Base-by-base conservation (phyloP, 1,140 invertebrate species). In the Hylaeus volcanicus region DNA sequence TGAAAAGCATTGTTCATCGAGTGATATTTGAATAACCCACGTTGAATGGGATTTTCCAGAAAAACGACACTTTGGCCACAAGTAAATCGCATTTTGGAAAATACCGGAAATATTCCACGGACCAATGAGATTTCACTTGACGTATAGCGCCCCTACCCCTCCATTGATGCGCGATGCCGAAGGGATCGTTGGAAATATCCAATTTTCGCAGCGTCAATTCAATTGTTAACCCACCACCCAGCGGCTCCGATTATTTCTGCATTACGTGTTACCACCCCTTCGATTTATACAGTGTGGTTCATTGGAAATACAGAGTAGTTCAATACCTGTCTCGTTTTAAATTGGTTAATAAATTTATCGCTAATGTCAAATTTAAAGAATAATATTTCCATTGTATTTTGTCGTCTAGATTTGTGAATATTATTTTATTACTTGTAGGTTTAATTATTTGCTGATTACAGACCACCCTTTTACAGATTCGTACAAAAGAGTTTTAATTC, bases 51-150 rank as follows among this genome's bases (percentile, higher is more conserved):
- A 64, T 70, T 70, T 70, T 70, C 63, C 39, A 45, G 5, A 39
- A 41, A 79, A 72, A 56, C 15, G 43, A 9, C 55, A 11, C 39
- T 26, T 61, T 15, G 55, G 63, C 51, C 75, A 61, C 79, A 60
- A 82, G 85, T 72, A 85, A 85, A 85, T 85, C 74, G 74, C 58
- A 64, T 86, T 86, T 85, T 73, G n/a, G 37, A 45, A 79, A 86
- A 85, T 45, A 70, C 51, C 64, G 73, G 73, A 85, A 85, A 83
- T 76, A 69, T 79, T 85, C 60, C 68, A 6, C 43, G 58, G 9
- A 64, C 68, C 64, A 76, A 79, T 78, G 48, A 63, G 14, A 81
- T 48, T 9, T 48, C 5, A 55, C 51, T 51, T 66, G 70, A 51
- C 43, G 37, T 15, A 37, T 15, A 43, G 43, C 56, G 45, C 0